Evolutionary conservation across 2,797 vertebrate genomes (phyloP), one percentile per base, ranked within the genome.

Genomic region (Antennarius maculatus): DNA sequence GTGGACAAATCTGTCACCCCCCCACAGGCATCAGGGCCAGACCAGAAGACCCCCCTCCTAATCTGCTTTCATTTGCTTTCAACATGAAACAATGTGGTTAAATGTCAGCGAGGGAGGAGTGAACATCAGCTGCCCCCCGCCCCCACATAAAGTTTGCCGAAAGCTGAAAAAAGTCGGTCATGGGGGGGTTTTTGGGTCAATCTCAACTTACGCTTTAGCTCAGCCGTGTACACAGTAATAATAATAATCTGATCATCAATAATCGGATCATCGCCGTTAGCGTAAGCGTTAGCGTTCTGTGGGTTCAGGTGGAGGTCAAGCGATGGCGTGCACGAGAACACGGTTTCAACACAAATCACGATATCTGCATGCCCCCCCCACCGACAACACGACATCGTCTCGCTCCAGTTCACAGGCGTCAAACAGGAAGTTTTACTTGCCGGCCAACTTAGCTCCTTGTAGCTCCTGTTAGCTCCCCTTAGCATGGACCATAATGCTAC

Each of bases 161-260:
- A 39, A 39, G 66, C 23, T 39, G 46, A 60, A 57, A 7, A 27
- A 11, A 43, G 43, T 18, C 75, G 51, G 84, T 87, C 80, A 88
- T 9, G 6, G 0, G 2, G 60, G 83, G 81, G 84, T 91, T 89
- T 91, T 23, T 88, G 74, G 85, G 84, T 85, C 85, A 88, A 75
- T 80, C 80, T 56, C 67, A 85, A 82, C 6, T 81, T 78, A 11
- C 27, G 2, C 80, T 86, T 78, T 84, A 49, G 53, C 45, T 23
- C 29, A 51, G 52, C 7, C 77, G 70, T 66, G 70, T 63, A 75
- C 74, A 73, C 67, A 77, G 65, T 15, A 16, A 34, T 7, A 23
- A 61, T 23, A 65, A 63, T 46, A 43, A 17, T 17, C 16, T 41
- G 28, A 23, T 23, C 23, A 52, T 59, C 61, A 8, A 69, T 48